Conservation (phyloP, 1,140 invertebrate species). For the Pseudomyrmex dendroicus region DNA sequence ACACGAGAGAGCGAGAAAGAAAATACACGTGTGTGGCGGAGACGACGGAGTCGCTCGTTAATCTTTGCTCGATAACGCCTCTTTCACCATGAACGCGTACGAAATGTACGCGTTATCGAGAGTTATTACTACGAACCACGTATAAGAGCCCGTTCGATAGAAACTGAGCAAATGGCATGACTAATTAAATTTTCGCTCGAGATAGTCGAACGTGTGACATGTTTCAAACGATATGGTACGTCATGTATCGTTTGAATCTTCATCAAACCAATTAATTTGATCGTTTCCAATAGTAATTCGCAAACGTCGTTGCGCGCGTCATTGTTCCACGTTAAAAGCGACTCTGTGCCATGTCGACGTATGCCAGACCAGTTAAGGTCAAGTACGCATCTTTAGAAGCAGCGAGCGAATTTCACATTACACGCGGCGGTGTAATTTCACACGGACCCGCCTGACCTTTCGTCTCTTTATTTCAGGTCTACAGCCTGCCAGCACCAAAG, state of each 20-base stretch:
- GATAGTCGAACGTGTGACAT: slow-evolving; percentile 14
- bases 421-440: slow-evolving; percentile 21
- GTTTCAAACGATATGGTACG: background rate
- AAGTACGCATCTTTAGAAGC: too few relatives aligned
- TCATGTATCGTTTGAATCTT: background rate
- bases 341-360: background rate
- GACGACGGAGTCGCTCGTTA: slow-evolving; percentile 50
- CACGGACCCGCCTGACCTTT: slow-evolving; percentile 35
- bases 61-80: slow-evolving; percentile 55
- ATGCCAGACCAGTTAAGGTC: too few relatives aligned
- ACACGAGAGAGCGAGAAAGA: slow-evolving; percentile 17
- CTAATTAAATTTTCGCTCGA: slow-evolving; percentile 25
- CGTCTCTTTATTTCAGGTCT: slow-evolving; percentile 78
- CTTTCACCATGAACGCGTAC: slow-evolving; percentile 22
- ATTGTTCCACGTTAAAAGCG: slow-evolving; percentile 2
- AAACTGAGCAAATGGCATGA: background rate
- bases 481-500: slow-evolving; percentile 81
- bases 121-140: slow-evolving; percentile 8
- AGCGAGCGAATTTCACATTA: background rate
- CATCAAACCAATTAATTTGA: slow-evolving; percentile 22
- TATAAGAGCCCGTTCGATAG: background rate
- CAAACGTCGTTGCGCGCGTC: background rate
- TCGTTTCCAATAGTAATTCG: background rate
- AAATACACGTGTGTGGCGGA: slow-evolving; percentile 43
- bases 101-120: slow-evolving; percentile 36